These are phyloP conservation scores for Laothoe populi DNA, from an alignment of 2,888 invertebrate species.

Conservation along the genomic window DNA sequence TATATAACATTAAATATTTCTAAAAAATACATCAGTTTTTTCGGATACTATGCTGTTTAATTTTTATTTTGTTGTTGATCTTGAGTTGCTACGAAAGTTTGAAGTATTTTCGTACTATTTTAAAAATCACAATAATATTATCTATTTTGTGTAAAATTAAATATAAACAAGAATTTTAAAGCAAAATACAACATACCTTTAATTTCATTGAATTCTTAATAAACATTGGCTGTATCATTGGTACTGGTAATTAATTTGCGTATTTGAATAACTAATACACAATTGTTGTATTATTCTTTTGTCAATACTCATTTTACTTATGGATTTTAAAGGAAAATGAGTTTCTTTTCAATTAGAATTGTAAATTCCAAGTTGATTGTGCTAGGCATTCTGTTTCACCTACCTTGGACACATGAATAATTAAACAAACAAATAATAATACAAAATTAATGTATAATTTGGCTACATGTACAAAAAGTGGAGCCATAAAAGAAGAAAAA, in stretches of 20 bases:
- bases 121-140: too few relatives aligned
- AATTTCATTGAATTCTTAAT: too few relatives aligned
- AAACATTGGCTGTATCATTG: too few relatives aligned
- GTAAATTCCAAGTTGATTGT: not conserved
- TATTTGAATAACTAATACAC: not conserved
- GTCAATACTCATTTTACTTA: not conserved
- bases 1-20: not conserved
- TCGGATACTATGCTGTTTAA: not conserved
- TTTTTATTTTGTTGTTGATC: slow-evolving; percentile 4
- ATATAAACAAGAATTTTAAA: too few relatives aligned
- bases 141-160: too few relatives aligned
- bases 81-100: not conserved
- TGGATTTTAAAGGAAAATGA: not conserved
- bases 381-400: not conserved
- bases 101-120: too few relatives aligned
- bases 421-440: not conserved
- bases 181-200: too few relatives aligned
- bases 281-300: not conserved
- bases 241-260: too few relatives aligned
- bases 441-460: too few relatives aligned
- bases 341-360: slow-evolving; percentile 1
- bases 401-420: not conserved
- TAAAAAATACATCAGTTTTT: not conserved
- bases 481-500: too few relatives aligned
- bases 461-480: too few relatives aligned